Conservation (phyloP, 2,797 vertebrate genomes). For the Mycteria americana region DNA sequence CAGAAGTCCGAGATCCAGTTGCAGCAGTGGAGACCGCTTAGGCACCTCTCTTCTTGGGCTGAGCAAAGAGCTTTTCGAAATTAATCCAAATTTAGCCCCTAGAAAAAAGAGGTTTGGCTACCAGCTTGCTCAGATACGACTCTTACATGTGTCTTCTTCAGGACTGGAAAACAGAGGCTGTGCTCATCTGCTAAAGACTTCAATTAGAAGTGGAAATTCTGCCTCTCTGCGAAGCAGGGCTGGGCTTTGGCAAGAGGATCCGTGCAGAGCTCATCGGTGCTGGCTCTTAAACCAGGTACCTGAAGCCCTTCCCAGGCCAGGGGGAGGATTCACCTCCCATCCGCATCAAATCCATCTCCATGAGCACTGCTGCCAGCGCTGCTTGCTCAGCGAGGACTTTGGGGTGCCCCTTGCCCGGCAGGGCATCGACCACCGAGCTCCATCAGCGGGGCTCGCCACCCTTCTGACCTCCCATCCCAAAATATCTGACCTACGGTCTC, state of each 20-base stretch:
- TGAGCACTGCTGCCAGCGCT: background rate
- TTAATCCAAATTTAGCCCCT: background rate
- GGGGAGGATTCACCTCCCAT: background rate
- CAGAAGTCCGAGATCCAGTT: background rate
- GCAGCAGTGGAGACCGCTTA: background rate
- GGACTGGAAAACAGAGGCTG: background rate
- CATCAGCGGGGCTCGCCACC: background rate
- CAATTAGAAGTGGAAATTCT: background rate
- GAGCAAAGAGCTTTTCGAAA: background rate
- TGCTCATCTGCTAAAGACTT: background rate
- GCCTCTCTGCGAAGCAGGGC: background rate
- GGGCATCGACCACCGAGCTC: rapidly evolving
- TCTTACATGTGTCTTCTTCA: background rate
- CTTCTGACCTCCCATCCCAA: background rate
- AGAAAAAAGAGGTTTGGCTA: background rate
- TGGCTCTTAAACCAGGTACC: background rate
- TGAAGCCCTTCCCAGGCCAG: background rate
- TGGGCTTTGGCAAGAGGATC: background rate
- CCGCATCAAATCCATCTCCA: background rate
- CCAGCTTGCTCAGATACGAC: background rate
- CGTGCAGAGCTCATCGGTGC: background rate
- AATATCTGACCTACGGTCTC: background rate
- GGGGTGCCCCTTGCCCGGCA: background rate
- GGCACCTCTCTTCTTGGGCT: background rate
- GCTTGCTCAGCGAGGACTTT: background rate